phyloP scores from a whole-genome alignment of 1,140 invertebrate genomes.

The Neodiprion virginianus region DNA sequence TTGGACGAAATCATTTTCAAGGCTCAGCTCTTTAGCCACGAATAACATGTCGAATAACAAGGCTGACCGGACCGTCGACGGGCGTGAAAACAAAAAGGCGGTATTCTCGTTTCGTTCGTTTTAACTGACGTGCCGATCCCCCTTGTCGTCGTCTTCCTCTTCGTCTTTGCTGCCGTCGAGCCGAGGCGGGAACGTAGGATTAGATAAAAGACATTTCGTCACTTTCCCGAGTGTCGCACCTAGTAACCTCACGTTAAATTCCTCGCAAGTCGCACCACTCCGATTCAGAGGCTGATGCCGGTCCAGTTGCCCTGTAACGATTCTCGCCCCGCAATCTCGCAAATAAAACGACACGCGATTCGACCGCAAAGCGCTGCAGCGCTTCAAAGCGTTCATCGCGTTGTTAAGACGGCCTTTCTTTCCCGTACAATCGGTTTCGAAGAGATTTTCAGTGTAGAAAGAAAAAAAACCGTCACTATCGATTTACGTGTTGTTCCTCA shows the following conservation, averaged over 20 bases:
- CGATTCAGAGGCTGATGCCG: too few relatives aligned
- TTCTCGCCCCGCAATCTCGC: too few relatives aligned
- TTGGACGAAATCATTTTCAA: not conserved
- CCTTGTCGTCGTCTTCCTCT: not conserved
- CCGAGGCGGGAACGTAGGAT: not conserved
- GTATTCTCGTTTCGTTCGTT: not conserved
- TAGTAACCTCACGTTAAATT: too few relatives aligned
- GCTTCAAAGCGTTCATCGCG: too few relatives aligned
- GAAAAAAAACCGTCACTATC: too few relatives aligned
- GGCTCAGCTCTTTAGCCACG: not conserved
- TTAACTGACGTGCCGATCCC: not conserved
- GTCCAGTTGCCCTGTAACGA: too few relatives aligned
- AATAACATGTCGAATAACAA: not conserved
- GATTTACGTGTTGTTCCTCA: too few relatives aligned
- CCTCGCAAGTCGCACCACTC: too few relatives aligned
- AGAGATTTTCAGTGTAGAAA: too few relatives aligned
- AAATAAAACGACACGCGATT: not conserved
- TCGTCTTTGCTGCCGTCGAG: too few relatives aligned
- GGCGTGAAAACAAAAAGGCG: not conserved
- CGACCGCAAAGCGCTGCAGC: not conserved
- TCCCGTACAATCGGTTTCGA: too few relatives aligned
- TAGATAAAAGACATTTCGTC: constrained; percentile 7
- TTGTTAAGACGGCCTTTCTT: too few relatives aligned
- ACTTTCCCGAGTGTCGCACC: not conserved
- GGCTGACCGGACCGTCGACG: not conserved